Evolutionary conservation across 1,140 invertebrate genomes (phyloP), one percentile per base, ranked within the genome.

Genomic region (Stegodyphus dumicola): DNA sequence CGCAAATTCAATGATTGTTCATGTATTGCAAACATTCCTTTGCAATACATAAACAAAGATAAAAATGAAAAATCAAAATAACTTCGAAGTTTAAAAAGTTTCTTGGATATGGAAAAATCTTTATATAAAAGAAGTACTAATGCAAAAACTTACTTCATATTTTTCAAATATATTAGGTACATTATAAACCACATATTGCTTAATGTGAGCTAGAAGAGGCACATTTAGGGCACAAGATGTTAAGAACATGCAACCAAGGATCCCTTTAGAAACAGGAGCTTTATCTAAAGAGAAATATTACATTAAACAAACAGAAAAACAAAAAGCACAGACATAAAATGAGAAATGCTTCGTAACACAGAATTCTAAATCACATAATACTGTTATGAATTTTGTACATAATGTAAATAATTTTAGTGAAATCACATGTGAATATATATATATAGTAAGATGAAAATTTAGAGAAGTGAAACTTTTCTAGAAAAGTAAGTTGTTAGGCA

Each of bases 221-320:
- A 92, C 90, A 89, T 92, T 91, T 13, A 92, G 88, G 69, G 91
- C 91, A 65, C 90, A 91, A 77, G 91, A 92, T 67, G 91, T 91
- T 33, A 92, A 77, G 85, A 92, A 91, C 88, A 92, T 89, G 49
- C 88, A 89, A 33, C 91, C 90, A 88, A 92, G 89, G 17, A 92
- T 87, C 18, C 90, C 90, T 88, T 92, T 92, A 13, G 90, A 91
- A 52, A 92, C 91, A 69, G 91, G 91, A 71, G 91, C 91, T 89
- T 91, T 91, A 88, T 92, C 91, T 92, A 87, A 33, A 90, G 90
- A 60, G 15, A 60, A 60, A 10, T 60, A 15, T 60, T 33, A 33
- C 33, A 60, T 11, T 15, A 60, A 60, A 60, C 56, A 60, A 60
- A 60, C 56, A 5, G 15, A 60, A 60, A 60, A 60, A 60, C 5